Conservation (phyloP, 2,888 invertebrate genomes). For the Campoletis raptor region DNA sequence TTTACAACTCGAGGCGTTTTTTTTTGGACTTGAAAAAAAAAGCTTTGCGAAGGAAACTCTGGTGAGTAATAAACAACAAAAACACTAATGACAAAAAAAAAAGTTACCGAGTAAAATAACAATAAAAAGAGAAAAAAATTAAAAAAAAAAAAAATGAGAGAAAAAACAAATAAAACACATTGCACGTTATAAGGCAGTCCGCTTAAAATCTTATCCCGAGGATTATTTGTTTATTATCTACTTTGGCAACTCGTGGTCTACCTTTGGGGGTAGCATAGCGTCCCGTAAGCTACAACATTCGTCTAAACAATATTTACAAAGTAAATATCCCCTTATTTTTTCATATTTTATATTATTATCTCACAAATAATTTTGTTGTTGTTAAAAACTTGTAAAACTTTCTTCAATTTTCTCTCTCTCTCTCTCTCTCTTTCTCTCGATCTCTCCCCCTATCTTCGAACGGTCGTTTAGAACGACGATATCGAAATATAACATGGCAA, state of each 20-base stretch:
- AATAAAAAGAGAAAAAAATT: constrained; percentile 40
- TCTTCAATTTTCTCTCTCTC: background rate
- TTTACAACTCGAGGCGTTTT: background rate
- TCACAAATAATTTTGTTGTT: constrained; percentile 15
- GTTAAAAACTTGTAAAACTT: constrained; percentile 20
- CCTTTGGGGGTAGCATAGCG: constrained; percentile 61
- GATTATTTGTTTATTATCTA: constrained; percentile 71
- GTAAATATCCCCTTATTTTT: constrained; percentile 48
- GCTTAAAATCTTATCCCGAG: constrained; percentile 66
- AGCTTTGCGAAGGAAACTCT: background rate
- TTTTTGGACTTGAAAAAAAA: background rate
- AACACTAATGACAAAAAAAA: constrained; percentile 8
- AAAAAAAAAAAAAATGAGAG: constrained; percentile 46
- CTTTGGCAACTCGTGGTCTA: constrained; percentile 72
- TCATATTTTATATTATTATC: constrained; percentile 34
- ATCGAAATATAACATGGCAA: constrained; percentile 71
- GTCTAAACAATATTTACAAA: constrained; percentile 63
- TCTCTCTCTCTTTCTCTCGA: constrained; percentile 24
- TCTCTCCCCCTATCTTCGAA: constrained; percentile 41
- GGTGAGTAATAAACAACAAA: constrained; percentile 30
- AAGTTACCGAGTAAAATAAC: constrained; percentile 31
- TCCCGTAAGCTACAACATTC: constrained; percentile 66
- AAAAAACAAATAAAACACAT: constrained; percentile 67
- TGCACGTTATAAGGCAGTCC: constrained; percentile 73
- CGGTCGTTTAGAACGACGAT: constrained; percentile 56